Base-by-base conservation (phyloP, 2,113 vertebrate species). In the Apeltes quadracus region DNA sequence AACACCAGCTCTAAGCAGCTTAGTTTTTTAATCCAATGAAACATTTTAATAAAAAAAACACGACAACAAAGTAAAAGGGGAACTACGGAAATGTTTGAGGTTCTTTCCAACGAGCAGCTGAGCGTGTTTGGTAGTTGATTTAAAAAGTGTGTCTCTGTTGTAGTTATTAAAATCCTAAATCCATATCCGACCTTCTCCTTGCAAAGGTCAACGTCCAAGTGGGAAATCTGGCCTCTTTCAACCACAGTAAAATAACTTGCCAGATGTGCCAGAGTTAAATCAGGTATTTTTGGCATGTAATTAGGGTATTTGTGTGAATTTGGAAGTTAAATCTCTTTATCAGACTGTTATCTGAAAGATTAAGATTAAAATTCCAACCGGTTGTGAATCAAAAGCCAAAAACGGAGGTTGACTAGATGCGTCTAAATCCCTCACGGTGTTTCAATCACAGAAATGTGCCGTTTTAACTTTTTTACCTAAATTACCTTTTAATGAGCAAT, bases 181-280 rank as follows among this genome's bases (percentile, higher is more conserved):
- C 44, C 15, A 50, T 25, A 18, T 51, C 25, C 0, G 9, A 34
- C 32, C 53, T 38, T 32, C 32, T 53, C 65, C 14, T 20, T 12
- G 4, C 14, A 13, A 20, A 13, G 29, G 27, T 44, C 25, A 25
- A 43, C 72, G 69, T 25, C 15, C 36, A 25, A n/a, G 23, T 61
- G 22, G 23, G 50, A 20, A 23, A 51, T 61, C 9, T 18, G 14
- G 20, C 15, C 22, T 34, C 23, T 54, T 63, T 54, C 58, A 70
- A 67, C 61, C 15, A 43, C 51, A 48, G 15, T 15, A 39, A 29
- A 23, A 27, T 44, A 8, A 41, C 14, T 32, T 16, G 14, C 25
- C 46, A 25, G 38, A 76, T 29, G 15, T 51, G 27, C 38, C 15
- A 39, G 41, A 54, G 11, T 54, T 61, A 25, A 46, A 57, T 65